These are phyloP conservation scores for Trogon surrucura DNA, from an alignment of 2,113 vertebrate species.

Conservation along the genomic window DNA sequence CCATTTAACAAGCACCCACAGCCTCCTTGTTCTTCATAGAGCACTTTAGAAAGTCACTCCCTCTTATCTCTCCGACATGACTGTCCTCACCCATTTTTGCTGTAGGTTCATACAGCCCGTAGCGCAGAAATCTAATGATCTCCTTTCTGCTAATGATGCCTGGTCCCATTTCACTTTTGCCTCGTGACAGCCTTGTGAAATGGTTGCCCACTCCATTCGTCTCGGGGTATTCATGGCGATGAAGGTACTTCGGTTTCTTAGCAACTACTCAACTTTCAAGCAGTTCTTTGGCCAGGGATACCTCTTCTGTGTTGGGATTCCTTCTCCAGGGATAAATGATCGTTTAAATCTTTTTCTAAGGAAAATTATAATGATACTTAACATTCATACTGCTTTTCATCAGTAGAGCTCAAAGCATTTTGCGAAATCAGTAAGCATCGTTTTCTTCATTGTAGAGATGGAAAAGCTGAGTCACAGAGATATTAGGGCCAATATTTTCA, in stretches of 20 bases:
- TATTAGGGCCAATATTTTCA: conserved; percentile 52
- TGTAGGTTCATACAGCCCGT: not conserved
- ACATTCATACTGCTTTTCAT: not conserved
- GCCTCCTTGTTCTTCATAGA: conserved; percentile 62
- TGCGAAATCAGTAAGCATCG: not conserved
- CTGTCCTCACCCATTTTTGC: conserved; percentile 24
- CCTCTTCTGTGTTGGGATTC: conserved; percentile 11
- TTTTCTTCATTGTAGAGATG: not conserved
- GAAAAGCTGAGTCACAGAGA: conserved; percentile 55
- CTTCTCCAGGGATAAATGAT: not conserved
- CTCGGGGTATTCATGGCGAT: not conserved
- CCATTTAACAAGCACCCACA: conserved; percentile 67
- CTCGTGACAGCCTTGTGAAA: conserved; percentile 20
- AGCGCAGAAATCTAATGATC: conserved; percentile 51
- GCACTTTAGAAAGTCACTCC: conserved; percentile 22
- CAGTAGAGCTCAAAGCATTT: not conserved
- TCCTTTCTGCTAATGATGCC: conserved; percentile 47
- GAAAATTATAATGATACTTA: conserved; percentile 7
- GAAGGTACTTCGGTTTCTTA: conserved; percentile 30
- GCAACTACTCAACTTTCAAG: conserved; percentile 45
- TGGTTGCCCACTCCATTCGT: not conserved
- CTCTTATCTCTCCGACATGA: conserved; percentile 30
- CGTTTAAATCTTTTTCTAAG: not conserved
- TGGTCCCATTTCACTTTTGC: conserved; percentile 17
- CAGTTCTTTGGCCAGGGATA: not conserved